Evolutionary conservation across 2,113 vertebrate genomes (phyloP).

Genomic region (Poicephalus gulielmi): DNA sequence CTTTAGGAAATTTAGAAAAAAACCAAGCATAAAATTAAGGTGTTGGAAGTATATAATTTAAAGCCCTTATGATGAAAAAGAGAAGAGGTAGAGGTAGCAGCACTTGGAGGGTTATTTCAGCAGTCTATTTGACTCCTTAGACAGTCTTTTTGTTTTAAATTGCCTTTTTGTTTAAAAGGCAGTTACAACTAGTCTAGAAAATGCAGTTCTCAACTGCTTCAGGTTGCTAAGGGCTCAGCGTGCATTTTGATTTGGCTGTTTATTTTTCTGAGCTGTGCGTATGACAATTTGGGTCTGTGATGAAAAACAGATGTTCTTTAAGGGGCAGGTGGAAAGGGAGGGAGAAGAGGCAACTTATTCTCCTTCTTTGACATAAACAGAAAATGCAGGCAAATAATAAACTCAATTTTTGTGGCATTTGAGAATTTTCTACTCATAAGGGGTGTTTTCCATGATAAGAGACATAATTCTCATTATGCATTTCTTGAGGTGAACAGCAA

Average conservation of each 20-base stretch:
- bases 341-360: neutral
- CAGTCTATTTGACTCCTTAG: neutral
- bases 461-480: neutral
- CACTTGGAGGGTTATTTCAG: neutral
- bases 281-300: neutral
- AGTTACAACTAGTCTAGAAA: neutral
- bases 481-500: neutral
- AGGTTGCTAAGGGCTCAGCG: neutral
- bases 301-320: neutral
- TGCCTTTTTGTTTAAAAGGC: neutral
- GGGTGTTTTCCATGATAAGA: neutral
- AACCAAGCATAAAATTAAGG: neutral
- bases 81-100: neutral
- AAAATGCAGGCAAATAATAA: neutral
- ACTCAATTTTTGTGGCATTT: neutral
- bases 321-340: neutral
- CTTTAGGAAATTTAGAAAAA: conserved; percentile 4
- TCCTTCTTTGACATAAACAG: neutral
- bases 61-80: neutral
- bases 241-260: neutral
- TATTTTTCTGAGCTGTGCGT: neutral
- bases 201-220: neutral
- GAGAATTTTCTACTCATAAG: neutral
- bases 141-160: neutral
- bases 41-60: neutral